Evolutionary conservation across 2,888 invertebrate genomes (phyloP).

Genomic region (Trachelus iudaicus): DNA sequence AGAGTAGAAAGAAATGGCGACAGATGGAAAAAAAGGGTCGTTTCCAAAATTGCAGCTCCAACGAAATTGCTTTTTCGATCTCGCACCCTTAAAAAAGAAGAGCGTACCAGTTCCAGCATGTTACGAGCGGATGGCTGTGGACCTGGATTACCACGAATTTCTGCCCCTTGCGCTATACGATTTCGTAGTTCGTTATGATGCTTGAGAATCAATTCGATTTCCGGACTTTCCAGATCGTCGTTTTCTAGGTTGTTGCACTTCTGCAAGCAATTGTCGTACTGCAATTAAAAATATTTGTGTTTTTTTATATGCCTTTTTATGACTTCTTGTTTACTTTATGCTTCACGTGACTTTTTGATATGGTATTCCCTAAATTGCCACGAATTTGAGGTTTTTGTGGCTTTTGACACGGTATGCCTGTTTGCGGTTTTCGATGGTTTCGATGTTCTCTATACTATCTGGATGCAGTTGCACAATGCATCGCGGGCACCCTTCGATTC

Average conservation of each 20-base stretch:
- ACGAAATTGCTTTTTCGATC: conserved; percentile 28
- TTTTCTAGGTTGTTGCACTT: conserved; percentile 37
- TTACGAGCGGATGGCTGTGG: conserved; percentile 60
- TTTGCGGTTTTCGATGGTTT: background rate
- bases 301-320: background rate
- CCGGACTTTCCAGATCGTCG: conserved; percentile 48
- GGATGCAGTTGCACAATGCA: background rate
- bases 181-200: conserved; percentile 65
- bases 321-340: background rate
- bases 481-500: background rate
- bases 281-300: background rate
- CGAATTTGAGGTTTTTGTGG: background rate
- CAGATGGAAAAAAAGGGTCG: conserved; percentile 17
- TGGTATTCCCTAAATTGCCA: background rate
- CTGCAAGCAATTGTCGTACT: conserved; percentile 30
- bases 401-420: background rate
- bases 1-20: conserved; percentile 8
- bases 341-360: background rate
- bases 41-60: conserved; percentile 15
- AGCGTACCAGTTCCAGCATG: conserved; percentile 50
- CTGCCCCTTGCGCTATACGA: conserved; percentile 58
- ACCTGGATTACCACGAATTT: conserved; percentile 58
- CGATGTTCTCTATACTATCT: background rate
- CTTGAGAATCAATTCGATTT: conserved; percentile 61
- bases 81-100: conserved; percentile 25